phyloP scores from a whole-genome alignment of 64 coral and sea anemone species.

The Dendronephthya gigantea region DNA sequence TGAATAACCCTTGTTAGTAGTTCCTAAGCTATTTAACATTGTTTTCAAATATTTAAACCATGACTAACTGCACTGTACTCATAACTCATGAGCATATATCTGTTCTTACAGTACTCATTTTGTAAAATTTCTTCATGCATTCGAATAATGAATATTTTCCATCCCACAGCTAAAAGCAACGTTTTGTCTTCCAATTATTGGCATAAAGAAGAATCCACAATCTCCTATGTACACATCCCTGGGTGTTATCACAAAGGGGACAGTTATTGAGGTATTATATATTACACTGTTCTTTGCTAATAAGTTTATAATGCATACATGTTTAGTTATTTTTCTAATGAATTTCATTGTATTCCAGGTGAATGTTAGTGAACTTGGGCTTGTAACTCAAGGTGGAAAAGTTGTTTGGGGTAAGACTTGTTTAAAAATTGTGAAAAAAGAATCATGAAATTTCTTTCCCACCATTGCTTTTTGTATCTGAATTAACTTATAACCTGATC shows the following conservation, averaged over 20 bases:
- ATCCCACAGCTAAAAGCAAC: constrained; percentile 86
- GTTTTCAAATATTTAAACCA: no score
- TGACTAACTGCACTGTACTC: no score
- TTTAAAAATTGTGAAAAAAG: not conserved
- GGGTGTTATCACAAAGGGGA: constrained; percentile 96
- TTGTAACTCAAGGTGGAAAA: constrained; percentile 93
- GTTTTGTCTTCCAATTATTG: constrained; percentile 87
- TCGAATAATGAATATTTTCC: not conserved
- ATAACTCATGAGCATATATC: no score
- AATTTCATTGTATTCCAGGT: constrained; percentile 35
- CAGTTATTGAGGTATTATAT: constrained; percentile 85
- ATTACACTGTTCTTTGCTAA: not conserved
- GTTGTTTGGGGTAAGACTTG: constrained; percentile 81
- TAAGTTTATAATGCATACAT: not conserved
- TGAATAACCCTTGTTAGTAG: no score
- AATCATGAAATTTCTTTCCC: no score
- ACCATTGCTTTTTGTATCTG: no score
- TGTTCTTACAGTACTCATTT: no score
- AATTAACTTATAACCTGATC: no score
- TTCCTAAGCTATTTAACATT: no score
- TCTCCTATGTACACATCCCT: constrained; percentile 89
- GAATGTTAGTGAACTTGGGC: constrained; percentile 89
- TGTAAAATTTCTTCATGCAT: no score
- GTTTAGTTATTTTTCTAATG: not conserved
- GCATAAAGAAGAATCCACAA: constrained; percentile 95